Conservation (phyloP, 2,888 invertebrate genomes). For the Oxycera nigricornis region DNA sequence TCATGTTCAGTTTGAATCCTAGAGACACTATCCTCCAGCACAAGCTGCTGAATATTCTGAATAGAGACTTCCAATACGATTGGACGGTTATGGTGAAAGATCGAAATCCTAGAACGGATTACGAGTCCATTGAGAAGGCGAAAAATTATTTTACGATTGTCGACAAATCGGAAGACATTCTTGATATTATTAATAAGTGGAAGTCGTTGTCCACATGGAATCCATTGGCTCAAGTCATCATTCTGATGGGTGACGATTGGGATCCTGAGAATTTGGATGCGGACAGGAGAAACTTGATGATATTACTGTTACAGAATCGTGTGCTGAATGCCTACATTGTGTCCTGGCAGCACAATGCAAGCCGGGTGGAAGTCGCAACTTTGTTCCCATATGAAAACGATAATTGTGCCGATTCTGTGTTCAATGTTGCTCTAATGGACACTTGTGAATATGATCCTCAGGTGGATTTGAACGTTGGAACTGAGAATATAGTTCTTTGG, state of each 20-base stretch:
- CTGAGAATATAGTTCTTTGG: slow-evolving; percentile 24
- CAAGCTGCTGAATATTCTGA: slow-evolving; percentile 23
- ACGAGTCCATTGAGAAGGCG: slow-evolving; percentile 53
- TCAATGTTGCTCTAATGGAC: slow-evolving; percentile 50
- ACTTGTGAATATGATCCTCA: slow-evolving; percentile 51
- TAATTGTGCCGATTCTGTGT: slow-evolving; percentile 55
- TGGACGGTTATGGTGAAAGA: slow-evolving; percentile 44
- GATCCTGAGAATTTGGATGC: slow-evolving; percentile 49
- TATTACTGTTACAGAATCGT: slow-evolving; percentile 55
- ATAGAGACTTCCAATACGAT: slow-evolving; percentile 40
- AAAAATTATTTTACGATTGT: slow-evolving; percentile 58
- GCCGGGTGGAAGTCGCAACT: slow-evolving; percentile 53
- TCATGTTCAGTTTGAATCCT: slow-evolving; percentile 37
- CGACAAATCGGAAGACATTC: slow-evolving; percentile 55
- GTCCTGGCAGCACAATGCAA: slow-evolving; percentile 54
- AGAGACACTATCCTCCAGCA: slow-evolving; percentile 37
- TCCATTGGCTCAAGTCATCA: slow-evolving; percentile 59
- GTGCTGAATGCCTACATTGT: slow-evolving; percentile 59
- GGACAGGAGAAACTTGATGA: slow-evolving; percentile 56
- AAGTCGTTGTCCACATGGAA: slow-evolving; percentile 58
- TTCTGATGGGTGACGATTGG: slow-evolving; percentile 54
- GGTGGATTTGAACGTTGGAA: neutral
- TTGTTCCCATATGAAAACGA: slow-evolving; percentile 59
- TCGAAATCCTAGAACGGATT: slow-evolving; percentile 22
- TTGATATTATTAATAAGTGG: slow-evolving; percentile 55